Evolutionary conservation across 2,113 vertebrate genomes (phyloP), one percentile per base, ranked within the genome.

Genomic region (Zosterops borbonicus): DNA sequence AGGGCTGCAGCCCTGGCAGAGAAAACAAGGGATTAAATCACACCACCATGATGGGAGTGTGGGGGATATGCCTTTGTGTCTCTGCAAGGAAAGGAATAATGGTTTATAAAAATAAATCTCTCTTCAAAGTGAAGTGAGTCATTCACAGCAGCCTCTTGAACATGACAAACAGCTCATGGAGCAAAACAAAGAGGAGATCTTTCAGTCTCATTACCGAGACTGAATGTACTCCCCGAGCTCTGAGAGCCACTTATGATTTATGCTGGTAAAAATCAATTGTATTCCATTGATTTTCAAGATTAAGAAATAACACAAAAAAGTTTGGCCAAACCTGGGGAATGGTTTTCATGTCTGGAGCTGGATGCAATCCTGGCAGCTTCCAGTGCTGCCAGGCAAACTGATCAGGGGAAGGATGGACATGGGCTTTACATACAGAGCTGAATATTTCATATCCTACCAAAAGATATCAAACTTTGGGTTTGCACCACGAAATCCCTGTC

Each of bases 61-160:
- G n/a, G 41, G 18, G 58, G 19, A 55, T 1, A 28, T 0, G 37
- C 33, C 74, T 91, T 39, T 77, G 82, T 35, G 44, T 42, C 67
- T 92, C 28, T 74, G 78, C 47, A 46, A 52, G 65, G 39, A 19
- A 49, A 76, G n/a, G 53, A 84, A 50, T 50, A 87, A 90, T 19
- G 60, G 42, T 53, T 92, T 73, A 28, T 19, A 89, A 96, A 94
- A 94, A 95, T 70, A 94, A 93, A 92, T 75, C 83, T 93, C 81
- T 86, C 86, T 83, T 87, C 93, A 62, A 64, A 91, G 77, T 74
- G 90, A 93, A 93, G 87, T 76, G 91, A 95, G 87, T 90, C 90
- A 77, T 44, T 94, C 83, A 52, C 44, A 92, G 89, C 89, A 94
- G 78, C 87, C 82, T 91, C 92, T 90, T 58, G 80, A 89, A 52